Base-by-base conservation (phyloP, 2,888 invertebrate genomes). In the Uropetala carovei region DNA sequence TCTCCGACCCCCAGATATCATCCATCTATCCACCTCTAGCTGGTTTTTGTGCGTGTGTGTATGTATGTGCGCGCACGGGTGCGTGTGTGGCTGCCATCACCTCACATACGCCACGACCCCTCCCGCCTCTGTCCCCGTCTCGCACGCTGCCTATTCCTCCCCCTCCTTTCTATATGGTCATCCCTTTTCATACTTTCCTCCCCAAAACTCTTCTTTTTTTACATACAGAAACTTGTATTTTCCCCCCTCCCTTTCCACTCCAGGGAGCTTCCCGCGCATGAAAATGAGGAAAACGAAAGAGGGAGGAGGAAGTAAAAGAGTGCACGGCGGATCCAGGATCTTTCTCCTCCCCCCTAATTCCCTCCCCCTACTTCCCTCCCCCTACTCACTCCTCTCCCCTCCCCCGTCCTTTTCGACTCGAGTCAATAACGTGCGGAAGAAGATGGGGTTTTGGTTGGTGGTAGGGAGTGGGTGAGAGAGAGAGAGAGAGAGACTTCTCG, bases 371-470 rank as follows among this genome's bases (percentile, higher is more conserved):
- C 27, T 22, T 75, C 22, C 27, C 13, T 22, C 27, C 11, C 11
- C 22, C 75, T 75, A 75, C 75, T 75, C 22, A 13, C 13, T 75
- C 27, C 11, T 27, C 22, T 27, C 27, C 13, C 22, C 84, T 7
- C 4, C 84, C 13, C 57, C 1, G 11, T 86, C 59, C 59, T 22
- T 27, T 86, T 59, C 59, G 59, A 30, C 86, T 59, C 86, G 27
- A 27, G 86, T 86, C 59, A 86, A 86, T 86, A 59, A 86, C 60
- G 30, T 64, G 60, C 18, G 60, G 30, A 59, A n/a, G 27, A 60
- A 59, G 86, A 14, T 64, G 18, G 30, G 43, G 2, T 64, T 43
- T 30, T 0, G 1, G 43, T 13, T 13, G 64, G 30, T 43, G 64
- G 89, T n/a, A 59, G 75, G 22, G 2, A 30, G 59, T 86, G 60